Evolutionary conservation across 2,797 vertebrate species (phyloP).

Genomic region (Anguilla obscura): DNA sequence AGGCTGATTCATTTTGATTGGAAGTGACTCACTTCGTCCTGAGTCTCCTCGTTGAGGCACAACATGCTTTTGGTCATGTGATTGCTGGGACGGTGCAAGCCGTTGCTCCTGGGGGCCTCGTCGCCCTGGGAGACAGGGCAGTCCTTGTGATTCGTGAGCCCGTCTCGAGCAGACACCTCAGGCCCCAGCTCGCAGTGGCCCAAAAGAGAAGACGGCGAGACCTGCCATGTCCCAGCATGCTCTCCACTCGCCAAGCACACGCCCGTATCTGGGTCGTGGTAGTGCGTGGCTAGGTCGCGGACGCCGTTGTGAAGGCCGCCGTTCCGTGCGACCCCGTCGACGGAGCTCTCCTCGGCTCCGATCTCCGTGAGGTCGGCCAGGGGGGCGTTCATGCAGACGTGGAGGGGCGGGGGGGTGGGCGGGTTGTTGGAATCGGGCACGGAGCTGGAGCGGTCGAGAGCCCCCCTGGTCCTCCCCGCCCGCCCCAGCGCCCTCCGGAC

Average conservation of each 20-base stretch:
- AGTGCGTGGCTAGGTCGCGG: conserved; percentile 55
- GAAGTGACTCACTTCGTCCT: conserved; percentile 70
- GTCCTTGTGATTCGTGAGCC: conserved; percentile 14
- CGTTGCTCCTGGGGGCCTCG: conserved; percentile 44
- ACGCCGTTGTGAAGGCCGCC: conserved; percentile 52
- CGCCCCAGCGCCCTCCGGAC: conserved; percentile 64
- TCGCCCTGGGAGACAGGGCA: conserved; percentile 36
- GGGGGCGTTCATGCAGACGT: conserved; percentile 68
- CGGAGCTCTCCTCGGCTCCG: conserved; percentile 59
- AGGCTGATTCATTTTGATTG: not conserved
- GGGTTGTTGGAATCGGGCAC: conserved; percentile 78
- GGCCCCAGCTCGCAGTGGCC: conserved; percentile 40
- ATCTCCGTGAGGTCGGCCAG: conserved; percentile 75
- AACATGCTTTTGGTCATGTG: conserved; percentile 77
- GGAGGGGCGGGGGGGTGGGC: conserved; percentile 56
- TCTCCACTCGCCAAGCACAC: conserved; percentile 15
- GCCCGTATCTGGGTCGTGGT: conserved; percentile 42
- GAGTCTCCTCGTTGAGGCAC: conserved; percentile 73
- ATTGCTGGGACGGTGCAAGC: conserved; percentile 61
- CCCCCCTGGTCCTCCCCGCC: conserved; percentile 57
- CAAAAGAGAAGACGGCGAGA: conserved; percentile 10
- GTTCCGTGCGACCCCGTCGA: conserved; percentile 56
- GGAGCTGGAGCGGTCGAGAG: conserved; percentile 76
- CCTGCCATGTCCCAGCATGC: not conserved
- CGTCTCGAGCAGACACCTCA: conserved; percentile 38